Conservation (phyloP, 2,113 vertebrate species). For the Dicerorhinus sumatrensis region DNA sequence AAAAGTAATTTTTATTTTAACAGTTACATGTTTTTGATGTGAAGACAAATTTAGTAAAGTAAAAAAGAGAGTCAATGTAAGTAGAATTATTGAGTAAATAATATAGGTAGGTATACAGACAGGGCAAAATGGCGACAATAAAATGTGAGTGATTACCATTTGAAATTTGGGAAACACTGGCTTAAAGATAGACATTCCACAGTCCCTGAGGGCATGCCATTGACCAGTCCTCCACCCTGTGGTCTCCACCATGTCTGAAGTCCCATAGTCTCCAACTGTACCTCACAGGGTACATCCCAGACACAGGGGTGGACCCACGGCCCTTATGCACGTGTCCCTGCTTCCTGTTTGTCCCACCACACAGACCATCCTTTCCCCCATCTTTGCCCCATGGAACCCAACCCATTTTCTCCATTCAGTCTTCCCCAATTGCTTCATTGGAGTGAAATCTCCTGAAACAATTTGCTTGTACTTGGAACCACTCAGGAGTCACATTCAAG, state of each 20-base stretch:
- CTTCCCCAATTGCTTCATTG: background rate
- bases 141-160: background rate
- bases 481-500: background rate
- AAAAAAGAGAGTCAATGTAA: background rate
- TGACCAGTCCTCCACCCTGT: rapidly evolving
- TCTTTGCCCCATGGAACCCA: background rate
- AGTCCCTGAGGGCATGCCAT: background rate
- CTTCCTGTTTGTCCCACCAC: background rate
- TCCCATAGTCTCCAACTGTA: background rate
- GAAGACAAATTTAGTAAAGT: slow-evolving; percentile 22
- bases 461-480: background rate
- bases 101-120: background rate
- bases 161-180: background rate
- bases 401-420: background rate
- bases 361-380: background rate
- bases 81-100: background rate
- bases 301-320: rapidly evolving
- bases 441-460: background rate
- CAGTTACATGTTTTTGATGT: background rate
- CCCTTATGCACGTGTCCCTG: background rate
- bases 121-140: background rate
- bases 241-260: background rate
- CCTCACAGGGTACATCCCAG: background rate
- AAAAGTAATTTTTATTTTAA: background rate
- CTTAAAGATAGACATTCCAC: background rate